Conservation (phyloP, 1,140 invertebrate species). For the Telenomus remus region DNA sequence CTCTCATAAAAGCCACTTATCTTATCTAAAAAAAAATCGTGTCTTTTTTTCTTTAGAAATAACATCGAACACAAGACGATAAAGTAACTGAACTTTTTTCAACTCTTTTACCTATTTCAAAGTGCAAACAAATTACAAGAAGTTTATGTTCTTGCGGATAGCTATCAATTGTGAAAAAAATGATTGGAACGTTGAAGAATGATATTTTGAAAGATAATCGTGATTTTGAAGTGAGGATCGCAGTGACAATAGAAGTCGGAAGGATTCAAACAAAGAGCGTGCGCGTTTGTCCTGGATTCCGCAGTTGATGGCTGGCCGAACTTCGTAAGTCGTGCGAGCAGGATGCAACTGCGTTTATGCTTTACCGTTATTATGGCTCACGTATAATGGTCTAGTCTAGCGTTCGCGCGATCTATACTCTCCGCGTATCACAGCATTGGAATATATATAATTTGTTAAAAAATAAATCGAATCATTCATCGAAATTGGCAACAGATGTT, state of each 20-base stretch:
- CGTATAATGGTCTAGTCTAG: constrained; percentile 31
- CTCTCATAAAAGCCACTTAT: too few relatives aligned
- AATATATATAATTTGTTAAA: background rate
- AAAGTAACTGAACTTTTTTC: too few relatives aligned
- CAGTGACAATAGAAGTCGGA: constrained; percentile 19
- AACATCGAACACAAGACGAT: too few relatives aligned
- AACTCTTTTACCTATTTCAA: too few relatives aligned
- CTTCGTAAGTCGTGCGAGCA: constrained; percentile 44
- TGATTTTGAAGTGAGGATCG: background rate
- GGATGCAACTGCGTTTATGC: constrained; percentile 49
- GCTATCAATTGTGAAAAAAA: too few relatives aligned
- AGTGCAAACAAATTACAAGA: too few relatives aligned
- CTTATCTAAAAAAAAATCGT: too few relatives aligned
- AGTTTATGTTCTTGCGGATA: too few relatives aligned
- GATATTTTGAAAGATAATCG: background rate
- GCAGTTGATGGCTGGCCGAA: constrained; percentile 25
- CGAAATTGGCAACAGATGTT: background rate
- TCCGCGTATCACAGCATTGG: background rate
- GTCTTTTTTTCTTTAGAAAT: too few relatives aligned
- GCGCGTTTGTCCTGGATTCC: constrained; percentile 50
- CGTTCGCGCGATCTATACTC: constrained; percentile 8
- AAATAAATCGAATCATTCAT: background rate
- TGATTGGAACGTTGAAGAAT: too few relatives aligned
- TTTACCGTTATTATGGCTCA: constrained; percentile 51
- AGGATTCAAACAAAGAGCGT: constrained; percentile 39